A percentile compares a stretch with the other conserved stretches of the same genome.
Conservation (phyloP, 2,797 vertebrate species). For the Argya squamiceps region DNA sequence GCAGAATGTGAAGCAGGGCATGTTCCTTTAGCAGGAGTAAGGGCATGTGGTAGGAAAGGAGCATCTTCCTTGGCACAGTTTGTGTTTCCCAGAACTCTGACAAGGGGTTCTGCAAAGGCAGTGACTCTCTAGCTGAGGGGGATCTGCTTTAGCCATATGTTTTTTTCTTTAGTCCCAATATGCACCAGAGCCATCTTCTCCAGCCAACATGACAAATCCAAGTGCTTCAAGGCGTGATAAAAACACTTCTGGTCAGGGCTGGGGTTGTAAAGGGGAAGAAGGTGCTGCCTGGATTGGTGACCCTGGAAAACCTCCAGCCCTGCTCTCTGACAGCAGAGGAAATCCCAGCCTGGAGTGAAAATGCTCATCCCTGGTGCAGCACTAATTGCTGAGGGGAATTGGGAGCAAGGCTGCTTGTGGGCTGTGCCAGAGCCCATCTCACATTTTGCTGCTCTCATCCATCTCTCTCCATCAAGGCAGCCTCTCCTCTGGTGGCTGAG, state of each 20-base stretch:
- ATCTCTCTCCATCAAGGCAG: constrained; percentile 34
- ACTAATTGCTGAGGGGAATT: not conserved
- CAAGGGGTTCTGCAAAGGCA: fast-evolving
- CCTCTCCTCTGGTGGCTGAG: not conserved
- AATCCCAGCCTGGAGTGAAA: not conserved
- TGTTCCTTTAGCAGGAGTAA: not conserved
- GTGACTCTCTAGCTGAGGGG: not conserved
- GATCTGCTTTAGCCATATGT: not conserved
- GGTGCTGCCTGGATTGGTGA: not conserved
- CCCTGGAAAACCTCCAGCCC: not conserved
- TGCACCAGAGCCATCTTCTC: not conserved
- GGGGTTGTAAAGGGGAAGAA: not conserved
- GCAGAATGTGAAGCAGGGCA: not conserved
- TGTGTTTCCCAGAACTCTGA: not conserved
- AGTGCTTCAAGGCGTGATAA: not conserved
- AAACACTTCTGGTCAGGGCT: not conserved
- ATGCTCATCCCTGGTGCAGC: not conserved
- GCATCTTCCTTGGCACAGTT: not conserved
- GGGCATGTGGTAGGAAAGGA: not conserved
- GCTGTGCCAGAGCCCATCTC: not conserved
- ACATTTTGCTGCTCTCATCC: not conserved
- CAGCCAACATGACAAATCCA: not conserved
- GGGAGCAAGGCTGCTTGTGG: not conserved
- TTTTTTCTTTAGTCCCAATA: not conserved
- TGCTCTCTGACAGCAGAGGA: not conserved